Base-by-base conservation (phyloP, 2,113 vertebrate genomes). In the Phyllostomus hastatus region DNA sequence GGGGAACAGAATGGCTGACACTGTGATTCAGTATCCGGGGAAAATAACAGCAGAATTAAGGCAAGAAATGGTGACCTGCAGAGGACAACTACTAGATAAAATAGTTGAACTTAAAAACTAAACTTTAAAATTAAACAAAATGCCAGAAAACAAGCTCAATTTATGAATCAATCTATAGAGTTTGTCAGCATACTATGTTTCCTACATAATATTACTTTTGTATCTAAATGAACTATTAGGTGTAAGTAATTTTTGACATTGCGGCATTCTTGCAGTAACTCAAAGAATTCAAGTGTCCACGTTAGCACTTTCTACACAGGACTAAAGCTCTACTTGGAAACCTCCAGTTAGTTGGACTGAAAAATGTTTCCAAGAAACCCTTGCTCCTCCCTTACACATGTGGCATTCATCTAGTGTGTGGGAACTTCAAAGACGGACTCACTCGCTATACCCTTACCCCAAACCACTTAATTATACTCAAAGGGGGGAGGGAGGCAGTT, bases 371-470 rank as follows among this genome's bases (percentile, higher is more conserved):
- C 69, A 91, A 89, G 38, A 94, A 91, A 73, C 72, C 33, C 31
- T 83, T 48, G 57, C 75, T 93, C 80, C 87, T 89, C 73, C 61
- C 52, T 91, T 66, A 81, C 31, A 91, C 88, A 92, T 41, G 78
- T 85, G 95, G 95, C 88, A 93, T 82, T 83, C 82, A 95, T 96
- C 82, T 97, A 82, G 26, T 86, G 46, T 20, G 88, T 5, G 17
- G 43, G 38, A 95, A 95, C 64, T 95, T 97, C 93, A 97, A 93
- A 97, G 92, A 64, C 64, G 89, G 19, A 67, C 50, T 84, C 52
- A 69, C 11, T 93, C 43, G 61, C 86, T 90, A 93, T 10, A 88
- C 31, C 48, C 88, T 73, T 83, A 89, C 31, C 67, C 35, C 17
- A 96, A 94, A 90, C 85, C 67, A 95, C 81, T 92, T 57, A 84